Evolutionary conservation across 2,888 invertebrate species (phyloP).

Genomic region (Cheilosia soror): DNA sequence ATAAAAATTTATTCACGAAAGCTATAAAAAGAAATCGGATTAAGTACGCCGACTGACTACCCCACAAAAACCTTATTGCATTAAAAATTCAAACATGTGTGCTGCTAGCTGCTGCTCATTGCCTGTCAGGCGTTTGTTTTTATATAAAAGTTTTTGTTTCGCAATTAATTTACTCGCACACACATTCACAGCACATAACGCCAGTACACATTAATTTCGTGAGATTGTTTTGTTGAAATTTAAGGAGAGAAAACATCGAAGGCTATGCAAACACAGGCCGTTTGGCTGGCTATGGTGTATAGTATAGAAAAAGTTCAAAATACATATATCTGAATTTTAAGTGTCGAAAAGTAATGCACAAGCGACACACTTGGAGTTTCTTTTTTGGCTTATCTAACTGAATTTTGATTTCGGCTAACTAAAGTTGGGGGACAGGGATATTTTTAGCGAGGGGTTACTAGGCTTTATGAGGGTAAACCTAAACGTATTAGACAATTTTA

Average conservation of each 20-base stretch:
- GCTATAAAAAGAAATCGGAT: slow-evolving; percentile 16
- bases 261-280: background rate
- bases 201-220: background rate
- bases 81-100: slow-evolving; percentile 32
- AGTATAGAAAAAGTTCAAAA: background rate
- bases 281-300: too few relatives aligned
- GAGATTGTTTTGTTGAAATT: background rate
- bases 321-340: too few relatives aligned
- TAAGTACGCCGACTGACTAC: slow-evolving; percentile 24
- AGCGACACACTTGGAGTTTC: too few relatives aligned
- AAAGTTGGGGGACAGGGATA: too few relatives aligned
- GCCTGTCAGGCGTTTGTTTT: slow-evolving; percentile 19
- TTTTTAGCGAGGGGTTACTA: too few relatives aligned
- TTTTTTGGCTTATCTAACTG: too few relatives aligned
- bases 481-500: too few relatives aligned
- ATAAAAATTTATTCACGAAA: background rate
- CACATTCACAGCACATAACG: background rate
- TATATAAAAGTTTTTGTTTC: slow-evolving; percentile 25
- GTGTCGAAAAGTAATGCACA: too few relatives aligned
- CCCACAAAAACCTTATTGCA: slow-evolving; percentile 24
- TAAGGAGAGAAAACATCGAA: slow-evolving; percentile 1
- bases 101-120: slow-evolving; percentile 10
- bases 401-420: too few relatives aligned
- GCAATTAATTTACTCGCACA: slow-evolving; percentile 11
- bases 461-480: too few relatives aligned